These are phyloP conservation scores for Antigone vipio DNA, from an alignment of 2,113 vertebrate species.

Conservation along the genomic window DNA sequence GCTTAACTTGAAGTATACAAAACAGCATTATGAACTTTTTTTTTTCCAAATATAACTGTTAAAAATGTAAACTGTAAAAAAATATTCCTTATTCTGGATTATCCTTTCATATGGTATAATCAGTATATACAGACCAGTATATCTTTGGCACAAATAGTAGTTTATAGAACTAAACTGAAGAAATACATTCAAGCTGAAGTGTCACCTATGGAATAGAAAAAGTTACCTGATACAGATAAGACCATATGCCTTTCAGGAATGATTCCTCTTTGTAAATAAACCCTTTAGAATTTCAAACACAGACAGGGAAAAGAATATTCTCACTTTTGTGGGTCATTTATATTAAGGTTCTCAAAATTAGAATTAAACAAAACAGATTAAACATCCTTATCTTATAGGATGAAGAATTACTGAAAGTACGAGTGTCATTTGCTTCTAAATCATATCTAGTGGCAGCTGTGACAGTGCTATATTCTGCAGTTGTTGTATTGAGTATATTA, in stretches of 20 bases:
- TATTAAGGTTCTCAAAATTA: conserved; percentile 10
- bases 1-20: neutral
- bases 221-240: conserved; percentile 16
- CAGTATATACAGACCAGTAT: neutral
- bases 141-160: conserved; percentile 13
- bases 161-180: conserved; percentile 55
- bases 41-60: neutral
- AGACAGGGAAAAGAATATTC: neutral
- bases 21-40: neutral
- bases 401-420: neutral
- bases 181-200: conserved; percentile 9
- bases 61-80: conserved; percentile 4
- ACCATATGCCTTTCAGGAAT: neutral
- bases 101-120: neutral
- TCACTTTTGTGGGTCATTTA: neutral
- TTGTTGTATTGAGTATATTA: neutral
- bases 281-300: neutral
- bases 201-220: neutral
- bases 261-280: neutral
- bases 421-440: conserved; percentile 6
- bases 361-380: neutral
- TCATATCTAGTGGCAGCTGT: neutral
- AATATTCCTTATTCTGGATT: neutral
- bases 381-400: neutral
- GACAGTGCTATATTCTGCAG: neutral